Evolutionary conservation across 2,888 invertebrate genomes (phyloP).

Genomic region (Megalurothrips usitatus): DNA sequence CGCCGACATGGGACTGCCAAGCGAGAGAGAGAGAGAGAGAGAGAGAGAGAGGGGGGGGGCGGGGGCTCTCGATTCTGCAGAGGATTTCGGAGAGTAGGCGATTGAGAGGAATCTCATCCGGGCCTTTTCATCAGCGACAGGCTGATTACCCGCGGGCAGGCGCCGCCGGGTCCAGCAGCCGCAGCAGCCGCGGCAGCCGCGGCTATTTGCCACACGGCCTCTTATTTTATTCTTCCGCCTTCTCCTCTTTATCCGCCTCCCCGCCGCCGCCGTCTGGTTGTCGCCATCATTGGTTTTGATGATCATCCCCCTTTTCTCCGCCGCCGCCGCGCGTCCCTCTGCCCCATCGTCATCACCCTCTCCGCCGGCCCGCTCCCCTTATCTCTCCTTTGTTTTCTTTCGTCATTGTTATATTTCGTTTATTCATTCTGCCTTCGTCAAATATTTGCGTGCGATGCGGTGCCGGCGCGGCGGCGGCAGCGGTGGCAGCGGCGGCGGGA

Average conservation of each 20-base stretch:
- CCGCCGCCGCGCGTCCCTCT: neutral
- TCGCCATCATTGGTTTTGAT: neutral
- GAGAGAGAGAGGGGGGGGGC: neutral
- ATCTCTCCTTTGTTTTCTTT: neutral
- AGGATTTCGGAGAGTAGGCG: neutral
- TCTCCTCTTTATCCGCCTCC: neutral
- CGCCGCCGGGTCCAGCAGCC: too few species aligned
- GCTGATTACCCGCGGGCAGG: neutral
- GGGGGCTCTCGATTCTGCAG: neutral
- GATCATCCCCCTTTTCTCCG: neutral
- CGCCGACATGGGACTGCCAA: neutral
- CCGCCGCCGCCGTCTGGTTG: neutral
- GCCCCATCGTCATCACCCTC: too few species aligned
- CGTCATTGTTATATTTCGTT: too few species aligned
- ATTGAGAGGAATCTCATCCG: neutral
- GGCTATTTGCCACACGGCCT: neutral
- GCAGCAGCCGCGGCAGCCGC: neutral
- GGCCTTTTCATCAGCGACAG: constrained; percentile 4
- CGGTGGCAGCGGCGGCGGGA: neutral
- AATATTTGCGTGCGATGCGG: constrained; percentile 10
- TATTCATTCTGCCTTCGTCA: neutral
- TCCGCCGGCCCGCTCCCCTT: neutral
- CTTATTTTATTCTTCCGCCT: neutral
- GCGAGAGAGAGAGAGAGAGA: neutral
- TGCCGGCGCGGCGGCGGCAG: neutral